These are phyloP conservation scores for Bujurquina vittata DNA, from an alignment of 2,113 vertebrate species.

Conservation along the genomic window DNA sequence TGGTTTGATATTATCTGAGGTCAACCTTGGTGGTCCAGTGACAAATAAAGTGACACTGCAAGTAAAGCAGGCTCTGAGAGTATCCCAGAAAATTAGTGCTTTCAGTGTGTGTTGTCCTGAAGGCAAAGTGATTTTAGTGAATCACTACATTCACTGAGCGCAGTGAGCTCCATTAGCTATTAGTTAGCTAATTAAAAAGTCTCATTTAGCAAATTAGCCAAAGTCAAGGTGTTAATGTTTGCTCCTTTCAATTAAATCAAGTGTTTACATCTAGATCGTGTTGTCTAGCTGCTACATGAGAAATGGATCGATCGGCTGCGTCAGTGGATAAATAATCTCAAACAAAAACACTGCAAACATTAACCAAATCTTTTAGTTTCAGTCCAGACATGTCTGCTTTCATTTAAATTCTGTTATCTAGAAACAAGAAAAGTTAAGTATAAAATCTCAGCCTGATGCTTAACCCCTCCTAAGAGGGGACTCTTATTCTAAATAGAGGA, in stretches of 20 bases:
- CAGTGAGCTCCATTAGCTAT: neutral
- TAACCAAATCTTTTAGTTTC: too few species aligned
- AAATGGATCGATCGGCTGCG: neutral
- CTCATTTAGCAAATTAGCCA: neutral
- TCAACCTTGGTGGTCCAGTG: neutral
- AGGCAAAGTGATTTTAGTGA: neutral
- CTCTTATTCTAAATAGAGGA: neutral
- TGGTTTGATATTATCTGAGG: neutral
- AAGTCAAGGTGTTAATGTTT: neutral
- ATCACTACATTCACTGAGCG: neutral
- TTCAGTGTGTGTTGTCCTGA: neutral
- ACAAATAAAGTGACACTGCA: neutral
- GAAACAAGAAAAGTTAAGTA: too few species aligned
- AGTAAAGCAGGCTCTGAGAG: neutral
- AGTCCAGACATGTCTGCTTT: too few species aligned
- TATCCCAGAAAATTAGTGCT: neutral
- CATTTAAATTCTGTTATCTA: neutral
- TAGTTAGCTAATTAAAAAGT: slow-evolving; percentile 5
- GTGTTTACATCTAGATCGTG: neutral
- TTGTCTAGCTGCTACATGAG: neutral
- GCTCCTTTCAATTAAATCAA: neutral
- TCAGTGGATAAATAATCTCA: neutral
- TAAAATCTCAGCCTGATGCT: neutral
- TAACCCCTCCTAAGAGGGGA: neutral
- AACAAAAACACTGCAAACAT: neutral